Base-by-base conservation (phyloP, 2,797 vertebrate genomes). In the Sphaeramia orbicularis region DNA sequence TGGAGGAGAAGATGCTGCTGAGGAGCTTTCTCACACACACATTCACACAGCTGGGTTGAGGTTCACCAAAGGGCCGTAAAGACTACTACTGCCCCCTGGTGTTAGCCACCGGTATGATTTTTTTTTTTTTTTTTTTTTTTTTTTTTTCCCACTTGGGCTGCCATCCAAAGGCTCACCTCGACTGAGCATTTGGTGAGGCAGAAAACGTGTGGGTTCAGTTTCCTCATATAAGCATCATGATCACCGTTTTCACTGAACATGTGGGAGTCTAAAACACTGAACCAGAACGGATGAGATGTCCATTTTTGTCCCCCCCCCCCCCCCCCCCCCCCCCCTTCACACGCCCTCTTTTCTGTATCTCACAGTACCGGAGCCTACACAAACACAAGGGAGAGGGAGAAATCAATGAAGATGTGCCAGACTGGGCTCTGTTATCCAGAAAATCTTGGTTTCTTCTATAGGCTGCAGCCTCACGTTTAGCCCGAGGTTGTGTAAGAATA, bases 11-110 rank as follows among this genome's bases (percentile, higher is more conserved):
- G 82, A 88, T 67, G 81, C 63, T 81, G 81, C 65, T 77, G 86
- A 86, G 79, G 71, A 83, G 77, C 71, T 79, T 62, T 76, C 41
- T 70, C 37, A 41, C 56, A 49, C 54, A 45, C 47, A 36, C 59
- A 30, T 0, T 44, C 43, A 64, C 40, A 59, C 78, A 81, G 69
- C 54, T 80, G 56, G 65, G 59, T 70, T 11, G 18, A 74, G 80
- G 80, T 71, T 83, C 79, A 74, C 44, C 30, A 2, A 52, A 30
- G 65, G 81, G 66, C 64, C 79, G 1, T 64, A 59, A 78, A 91
- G 88, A 74, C 57, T 84, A 60, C 85, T 87, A 91, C 84, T 93
- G 91, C 89, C 91, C 86, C 87, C 91, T 88, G 45, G 63, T 88
- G 91, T 66, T 77, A 45, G 60, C 21, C 43, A 42, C 13, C 2